phyloP scores from a whole-genome alignment of 2,888 invertebrate species.

The Ariolimax columbianus region DNA sequence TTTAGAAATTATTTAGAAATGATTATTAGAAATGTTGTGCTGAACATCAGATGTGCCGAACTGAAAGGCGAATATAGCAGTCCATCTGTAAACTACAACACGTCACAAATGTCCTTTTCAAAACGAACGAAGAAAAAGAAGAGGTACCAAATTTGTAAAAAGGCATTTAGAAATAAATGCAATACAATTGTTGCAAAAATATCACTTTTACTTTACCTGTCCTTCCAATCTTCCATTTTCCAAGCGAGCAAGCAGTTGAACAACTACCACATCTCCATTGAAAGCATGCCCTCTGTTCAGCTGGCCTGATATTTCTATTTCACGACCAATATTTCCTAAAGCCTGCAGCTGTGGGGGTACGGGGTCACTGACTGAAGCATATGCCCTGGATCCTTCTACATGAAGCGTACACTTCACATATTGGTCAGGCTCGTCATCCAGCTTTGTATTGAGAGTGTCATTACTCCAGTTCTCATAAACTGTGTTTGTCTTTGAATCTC shows the following conservation, averaged over 20 bases:
- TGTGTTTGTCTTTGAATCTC: constrained; percentile 16
- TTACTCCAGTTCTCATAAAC: constrained; percentile 52
- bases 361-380: constrained; percentile 57
- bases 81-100: too few relatives aligned
- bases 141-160: too few relatives aligned
- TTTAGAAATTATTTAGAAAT: too few relatives aligned
- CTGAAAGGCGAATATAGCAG: too few relatives aligned
- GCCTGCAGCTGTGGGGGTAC: constrained; percentile 33
- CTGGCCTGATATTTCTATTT: constrained; percentile 45
- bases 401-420: constrained; percentile 67
- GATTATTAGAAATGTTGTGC: too few relatives aligned
- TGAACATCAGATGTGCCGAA: too few relatives aligned
- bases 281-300: constrained; percentile 68
- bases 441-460: constrained; percentile 55
- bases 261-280: constrained; percentile 71
- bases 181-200: neutral
- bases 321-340: constrained; percentile 1
- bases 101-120: too few relatives aligned
- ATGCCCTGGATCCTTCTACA: constrained; percentile 52
- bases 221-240: constrained; percentile 47
- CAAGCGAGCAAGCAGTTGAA: constrained; percentile 61
- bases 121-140: too few relatives aligned
- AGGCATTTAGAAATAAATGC: neutral
- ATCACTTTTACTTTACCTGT: constrained; percentile 18
- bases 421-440: constrained; percentile 59